These are phyloP conservation scores for Blastomussa wellsi DNA, from an alignment of 92 coral and sea anemone species.

Conservation along the genomic window DNA sequence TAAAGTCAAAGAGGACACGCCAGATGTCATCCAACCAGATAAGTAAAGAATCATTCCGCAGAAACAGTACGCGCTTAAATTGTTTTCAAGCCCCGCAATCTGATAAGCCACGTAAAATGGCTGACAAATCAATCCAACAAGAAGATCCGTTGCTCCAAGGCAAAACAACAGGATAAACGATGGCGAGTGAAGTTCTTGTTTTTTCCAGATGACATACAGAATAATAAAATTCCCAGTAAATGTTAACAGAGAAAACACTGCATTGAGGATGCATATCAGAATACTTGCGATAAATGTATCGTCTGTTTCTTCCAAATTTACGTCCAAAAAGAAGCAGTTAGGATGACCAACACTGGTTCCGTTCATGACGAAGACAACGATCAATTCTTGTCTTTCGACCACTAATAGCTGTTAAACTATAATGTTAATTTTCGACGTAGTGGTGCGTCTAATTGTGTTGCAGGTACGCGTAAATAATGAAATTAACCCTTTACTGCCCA, in stretches of 20 bases:
- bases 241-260: conserved; percentile 15
- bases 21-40: neutral
- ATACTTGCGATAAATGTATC: neutral
- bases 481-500: too few species aligned
- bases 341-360: too few species aligned
- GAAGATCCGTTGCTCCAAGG: neutral
- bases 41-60: neutral
- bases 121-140: neutral
- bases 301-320: neutral
- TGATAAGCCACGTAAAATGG: neutral
- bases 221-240: conserved; percentile 1
- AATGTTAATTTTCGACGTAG: too few species aligned
- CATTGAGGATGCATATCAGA: neutral
- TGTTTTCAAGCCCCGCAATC: neutral
- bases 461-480: too few species aligned
- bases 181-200: conserved; percentile 13
- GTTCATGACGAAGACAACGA: too few species aligned
- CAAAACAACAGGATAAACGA: conserved; percentile 4
- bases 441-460: too few species aligned
- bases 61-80: neutral
- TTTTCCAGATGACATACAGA: conserved; percentile 7
- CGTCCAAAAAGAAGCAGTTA: neutral
- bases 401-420: too few species aligned
- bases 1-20: conserved; percentile 15
- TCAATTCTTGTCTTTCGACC: too few species aligned